Base-by-base conservation (phyloP, 2,888 invertebrate species). In the Tanytarsus gracilentus region DNA sequence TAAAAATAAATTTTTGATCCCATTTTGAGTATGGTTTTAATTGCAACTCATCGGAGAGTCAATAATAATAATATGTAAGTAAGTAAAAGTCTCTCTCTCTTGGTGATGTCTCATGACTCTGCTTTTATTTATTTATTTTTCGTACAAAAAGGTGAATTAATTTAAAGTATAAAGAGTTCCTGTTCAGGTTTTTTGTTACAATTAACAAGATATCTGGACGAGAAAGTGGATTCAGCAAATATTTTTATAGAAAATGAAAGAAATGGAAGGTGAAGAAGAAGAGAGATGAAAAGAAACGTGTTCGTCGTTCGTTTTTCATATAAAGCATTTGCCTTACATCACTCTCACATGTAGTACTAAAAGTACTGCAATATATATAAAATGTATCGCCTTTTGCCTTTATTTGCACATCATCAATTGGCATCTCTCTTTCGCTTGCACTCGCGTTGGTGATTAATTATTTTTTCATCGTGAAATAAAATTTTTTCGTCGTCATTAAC, bases 171-270 rank as follows among this genome's bases (percentile, higher is more conserved):
- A 48, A 58, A 58, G 40, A 48, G 44, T 58, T 48, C 58, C 48
- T 44, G 44, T 58, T 48, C 44, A 48, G 58, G 27, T 58, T 58
- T 58, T 58, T 58, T 58, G 58, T 58, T 58, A 58, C 58, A 58
- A 58, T 58, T 58, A 58, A 48, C 58, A 58, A 58, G 58, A 58
- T 58, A 58, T 58, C 58, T 58, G 44, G 58, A 48, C 58, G 58
- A 58, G 58, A 58, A 58, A 58, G 58, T 58, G 58, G 58, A 58
- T 58, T 58, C 58, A 58, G 58, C 44, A 58, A 58, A 58, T 58
- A 58, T 58, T 58, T 58, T 58, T 58, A 58, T 58, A 58, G 58
- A 58, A 58, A 58, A 58, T 48, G 58, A 58, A 58, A 58, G 58
- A 58, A 58, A 58, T 39, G 58, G 40, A 18, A 58, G 25, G 18